phyloP scores from a whole-genome alignment of 1,140 invertebrate species.

The Apis florea region DNA sequence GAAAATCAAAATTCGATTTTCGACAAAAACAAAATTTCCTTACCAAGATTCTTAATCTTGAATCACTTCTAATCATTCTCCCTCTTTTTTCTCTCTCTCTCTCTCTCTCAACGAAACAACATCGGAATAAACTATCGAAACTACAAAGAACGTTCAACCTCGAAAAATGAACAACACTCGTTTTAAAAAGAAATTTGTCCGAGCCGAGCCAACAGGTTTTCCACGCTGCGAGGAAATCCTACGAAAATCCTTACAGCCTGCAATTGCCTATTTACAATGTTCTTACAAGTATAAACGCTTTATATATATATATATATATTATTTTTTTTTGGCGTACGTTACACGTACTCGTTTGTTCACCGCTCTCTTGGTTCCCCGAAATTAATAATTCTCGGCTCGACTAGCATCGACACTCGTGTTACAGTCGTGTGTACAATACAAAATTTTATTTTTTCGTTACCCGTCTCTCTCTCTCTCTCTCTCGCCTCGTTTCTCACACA shows the following conservation, averaged over 20 bases:
- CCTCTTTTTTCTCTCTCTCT: too few species aligned
- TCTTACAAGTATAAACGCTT: constrained; percentile 32
- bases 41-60: not conserved
- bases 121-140: not conserved
- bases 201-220: not conserved
- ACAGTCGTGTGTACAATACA: constrained; percentile 47
- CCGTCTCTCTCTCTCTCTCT: not conserved
- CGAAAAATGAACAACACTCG: not conserved
- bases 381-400: constrained; percentile 39
- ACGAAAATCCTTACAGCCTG: constrained; percentile 26
- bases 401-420: constrained; percentile 56
- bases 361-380: constrained; percentile 15
- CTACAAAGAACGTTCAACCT: not conserved
- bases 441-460: not conserved
- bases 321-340: not conserved
- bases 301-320: not conserved
- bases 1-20: not conserved
- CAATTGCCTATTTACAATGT: constrained; percentile 38
- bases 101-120: not conserved
- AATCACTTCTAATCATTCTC: not conserved
- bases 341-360: constrained; percentile 11
- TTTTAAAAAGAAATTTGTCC: not conserved
- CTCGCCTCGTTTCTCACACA: not conserved
- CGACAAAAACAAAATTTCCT: not conserved
- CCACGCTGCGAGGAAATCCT: not conserved